phyloP scores from a whole-genome alignment of 2,888 invertebrate genomes.

The Nomada flava region DNA sequence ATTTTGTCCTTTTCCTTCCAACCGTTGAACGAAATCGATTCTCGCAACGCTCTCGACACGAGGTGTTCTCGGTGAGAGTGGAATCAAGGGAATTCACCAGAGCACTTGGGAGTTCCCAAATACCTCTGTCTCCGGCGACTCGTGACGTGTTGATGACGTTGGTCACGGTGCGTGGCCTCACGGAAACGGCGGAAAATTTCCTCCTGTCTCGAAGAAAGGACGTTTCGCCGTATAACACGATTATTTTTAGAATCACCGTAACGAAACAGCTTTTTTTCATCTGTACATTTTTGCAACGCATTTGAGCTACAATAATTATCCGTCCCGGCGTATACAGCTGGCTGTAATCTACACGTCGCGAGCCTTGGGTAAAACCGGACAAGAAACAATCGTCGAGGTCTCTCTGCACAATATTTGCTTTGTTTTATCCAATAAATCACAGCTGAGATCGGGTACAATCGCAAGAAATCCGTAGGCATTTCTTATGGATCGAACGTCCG shows the following conservation, averaged over 20 bases:
- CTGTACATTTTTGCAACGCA: neutral
- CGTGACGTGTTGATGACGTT: constrained; percentile 60
- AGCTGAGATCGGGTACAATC: too few relatives aligned
- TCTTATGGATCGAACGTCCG: too few relatives aligned
- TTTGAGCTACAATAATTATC: too few relatives aligned
- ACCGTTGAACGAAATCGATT: constrained; percentile 4
- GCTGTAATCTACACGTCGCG: too few relatives aligned
- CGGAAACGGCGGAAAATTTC: constrained; percentile 56
- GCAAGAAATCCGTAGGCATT: too few relatives aligned
- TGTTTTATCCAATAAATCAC: too few relatives aligned
- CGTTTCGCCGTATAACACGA: neutral
- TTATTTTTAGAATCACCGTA: constrained; percentile 44
- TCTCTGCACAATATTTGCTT: too few relatives aligned
- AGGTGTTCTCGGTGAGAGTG: constrained; percentile 55
- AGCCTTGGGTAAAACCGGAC: too few relatives aligned
- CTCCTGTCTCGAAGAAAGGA: constrained; percentile 29
- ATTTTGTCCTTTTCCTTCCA: neutral
- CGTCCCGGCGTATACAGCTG: too few relatives aligned
- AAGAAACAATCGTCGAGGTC: too few relatives aligned
- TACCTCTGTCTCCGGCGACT: constrained; percentile 34
- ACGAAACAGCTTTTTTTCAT: constrained; percentile 19
- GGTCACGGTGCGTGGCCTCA: constrained; percentile 12
- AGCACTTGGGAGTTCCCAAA: constrained; percentile 57
- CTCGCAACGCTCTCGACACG: constrained; percentile 11
- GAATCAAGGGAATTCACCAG: constrained; percentile 46